Conservation (phyloP, 2,113 vertebrate genomes). For the Scomber scombrus region DNA sequence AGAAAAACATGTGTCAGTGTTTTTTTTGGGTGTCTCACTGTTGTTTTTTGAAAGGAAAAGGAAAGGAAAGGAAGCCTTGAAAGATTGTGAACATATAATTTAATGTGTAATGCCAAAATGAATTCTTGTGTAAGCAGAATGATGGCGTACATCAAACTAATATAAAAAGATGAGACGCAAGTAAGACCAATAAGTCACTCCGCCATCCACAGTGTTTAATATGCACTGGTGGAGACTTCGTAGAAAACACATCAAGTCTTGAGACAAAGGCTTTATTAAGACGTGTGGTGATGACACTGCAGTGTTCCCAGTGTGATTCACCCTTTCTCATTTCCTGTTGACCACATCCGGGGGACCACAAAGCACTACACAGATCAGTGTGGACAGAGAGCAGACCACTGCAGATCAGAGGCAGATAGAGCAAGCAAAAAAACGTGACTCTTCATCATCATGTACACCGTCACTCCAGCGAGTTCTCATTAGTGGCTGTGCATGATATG, state of each 20-base stretch:
- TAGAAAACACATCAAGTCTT: conserved; percentile 31
- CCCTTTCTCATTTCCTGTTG: conserved; percentile 73
- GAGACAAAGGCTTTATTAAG: conserved; percentile 53
- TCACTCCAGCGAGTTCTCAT: conserved; percentile 37
- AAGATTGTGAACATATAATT: too few relatives aligned
- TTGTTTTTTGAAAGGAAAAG: too few relatives aligned
- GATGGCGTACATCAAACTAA: not conserved
- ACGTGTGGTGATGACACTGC: conserved; percentile 35
- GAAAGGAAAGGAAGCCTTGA: too few relatives aligned
- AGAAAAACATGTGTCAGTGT: too few relatives aligned
- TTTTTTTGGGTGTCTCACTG: too few relatives aligned
- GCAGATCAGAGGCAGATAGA: conserved; percentile 45
- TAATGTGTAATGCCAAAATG: not conserved
- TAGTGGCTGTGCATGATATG: conserved; percentile 43
- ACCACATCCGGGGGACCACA: conserved; percentile 50
- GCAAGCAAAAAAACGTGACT: conserved; percentile 42
- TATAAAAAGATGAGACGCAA: not conserved
- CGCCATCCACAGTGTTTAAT: not conserved
- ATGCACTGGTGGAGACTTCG: conserved; percentile 18
- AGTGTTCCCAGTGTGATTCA: conserved; percentile 64
- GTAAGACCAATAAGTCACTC: not conserved
- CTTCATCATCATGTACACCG: conserved; percentile 16
- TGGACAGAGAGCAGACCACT: not conserved
- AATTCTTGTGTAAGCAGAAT: not conserved
- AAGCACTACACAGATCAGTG: conserved; percentile 19